Evolutionary conservation across 1,140 invertebrate genomes (phyloP).

Genomic region (Heterodera schachtii): DNA sequence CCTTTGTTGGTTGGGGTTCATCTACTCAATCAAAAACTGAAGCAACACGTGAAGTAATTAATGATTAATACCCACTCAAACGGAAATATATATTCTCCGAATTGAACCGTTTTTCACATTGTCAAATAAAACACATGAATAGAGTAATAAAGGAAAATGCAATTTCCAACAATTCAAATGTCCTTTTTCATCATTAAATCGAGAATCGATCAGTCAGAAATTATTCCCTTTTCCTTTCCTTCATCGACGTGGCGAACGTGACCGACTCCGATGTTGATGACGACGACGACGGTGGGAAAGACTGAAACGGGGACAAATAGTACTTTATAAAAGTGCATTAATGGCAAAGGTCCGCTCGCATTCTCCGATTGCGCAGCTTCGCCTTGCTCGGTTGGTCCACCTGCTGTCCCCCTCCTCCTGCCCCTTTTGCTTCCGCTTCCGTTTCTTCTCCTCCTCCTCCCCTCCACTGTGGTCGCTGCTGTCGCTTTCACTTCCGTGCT

Average conservation of each 20-base stretch:
- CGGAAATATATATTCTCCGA: no score
- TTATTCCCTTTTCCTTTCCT: not conserved
- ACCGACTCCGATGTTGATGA: constrained; percentile 4
- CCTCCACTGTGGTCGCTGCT: not conserved
- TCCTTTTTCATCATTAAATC: no score
- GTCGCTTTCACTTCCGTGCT: not conserved
- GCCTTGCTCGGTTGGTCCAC: not conserved
- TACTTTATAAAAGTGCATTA: not conserved
- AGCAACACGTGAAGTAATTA: no score
- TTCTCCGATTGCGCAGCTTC: not conserved
- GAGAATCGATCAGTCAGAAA: no score
- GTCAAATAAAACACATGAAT: no score
- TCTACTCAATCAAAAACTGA: no score
- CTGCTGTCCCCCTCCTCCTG: not conserved
- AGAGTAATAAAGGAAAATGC: no score
- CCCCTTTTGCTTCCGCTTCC: not conserved
- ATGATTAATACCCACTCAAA: no score
- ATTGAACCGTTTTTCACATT: no score
- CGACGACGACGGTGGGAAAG: constrained; percentile 27
- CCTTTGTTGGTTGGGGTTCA: no score
- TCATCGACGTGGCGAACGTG: constrained; percentile 3
- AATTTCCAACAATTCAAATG: no score
- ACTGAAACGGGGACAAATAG: not conserved
- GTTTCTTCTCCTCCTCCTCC: not conserved
- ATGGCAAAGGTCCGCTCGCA: not conserved